Base-by-base conservation (phyloP, 1,140 invertebrate species). In the Musca domestica region DNA sequence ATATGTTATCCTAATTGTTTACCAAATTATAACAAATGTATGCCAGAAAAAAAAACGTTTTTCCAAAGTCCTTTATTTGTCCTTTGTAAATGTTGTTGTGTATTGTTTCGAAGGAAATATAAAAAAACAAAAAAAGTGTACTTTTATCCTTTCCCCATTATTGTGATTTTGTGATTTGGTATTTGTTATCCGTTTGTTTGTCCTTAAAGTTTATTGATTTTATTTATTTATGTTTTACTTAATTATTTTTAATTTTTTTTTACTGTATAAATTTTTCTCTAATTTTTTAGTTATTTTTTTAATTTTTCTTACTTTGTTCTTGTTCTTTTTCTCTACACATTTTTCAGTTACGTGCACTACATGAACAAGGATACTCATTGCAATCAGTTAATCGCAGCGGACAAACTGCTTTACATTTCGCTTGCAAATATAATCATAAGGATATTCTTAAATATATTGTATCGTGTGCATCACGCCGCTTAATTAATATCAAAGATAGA, bases 361-460 rank as follows among this genome's bases (percentile, higher is more conserved):
- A 95, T 82, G 84, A 87, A 66, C 87, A 90, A 72, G 94, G 95
- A 52, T 95, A 89, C 79, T 95, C 93, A 51, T 83, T 97, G 14
- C 83, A 95, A 70, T 93, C 92, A 47, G 92, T 93, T 73, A 94
- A 97, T 82, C 85, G 90, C 52, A 88, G 85, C 67, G 95, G 95
- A 3, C 94, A 96, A 84, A 96, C 95, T 52, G 91, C 93, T 34
- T 84, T 98, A 67, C 95, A 98, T 81, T 88, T 94, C 70, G 93
- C 92, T 15, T 90, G 94, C 17, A 86, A 90, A 69, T 91, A 92
- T 75, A 95, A 95, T 17, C 90, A 95, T 83, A 94, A 93, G 75
- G 92, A 95, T 76, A 91, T 97, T 66, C 90, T 97, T 10, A 90
- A 92, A 80, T 97, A 95, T 78, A 86, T 97, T 34, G 91, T 96